Conservation (phyloP, 2,888 invertebrate genomes). For the Metopia argyrocephala region DNA sequence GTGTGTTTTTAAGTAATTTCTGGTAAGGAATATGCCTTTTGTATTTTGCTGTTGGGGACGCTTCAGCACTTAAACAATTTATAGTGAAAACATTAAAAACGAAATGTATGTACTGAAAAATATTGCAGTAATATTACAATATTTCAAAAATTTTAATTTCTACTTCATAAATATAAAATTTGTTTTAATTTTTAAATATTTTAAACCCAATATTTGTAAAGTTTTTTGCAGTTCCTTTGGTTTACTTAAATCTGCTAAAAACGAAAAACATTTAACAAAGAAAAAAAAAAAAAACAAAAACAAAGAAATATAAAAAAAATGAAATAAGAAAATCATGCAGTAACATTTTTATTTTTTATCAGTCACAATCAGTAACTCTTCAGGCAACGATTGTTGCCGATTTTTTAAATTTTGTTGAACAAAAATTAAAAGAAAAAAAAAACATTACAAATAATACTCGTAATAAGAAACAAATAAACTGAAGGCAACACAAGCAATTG, state of each 20-base stretch:
- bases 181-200: too few species aligned
- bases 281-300: neutral
- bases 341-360: slow-evolving; percentile 54
- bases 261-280: neutral
- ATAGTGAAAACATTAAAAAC: too few species aligned
- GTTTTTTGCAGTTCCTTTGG: too few species aligned
- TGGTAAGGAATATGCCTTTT: too few species aligned
- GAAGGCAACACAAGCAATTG: slow-evolving; percentile 43
- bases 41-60: too few species aligned
- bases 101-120: too few species aligned
- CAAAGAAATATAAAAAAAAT: neutral
- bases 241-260: neutral
- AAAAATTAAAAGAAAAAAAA: slow-evolving; percentile 35
- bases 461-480: slow-evolving; percentile 18
- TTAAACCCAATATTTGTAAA: too few species aligned
- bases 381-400: slow-evolving; percentile 56
- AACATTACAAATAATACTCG: slow-evolving; percentile 16
- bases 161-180: too few species aligned
- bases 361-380: slow-evolving; percentile 61
- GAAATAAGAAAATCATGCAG: slow-evolving; percentile 32
- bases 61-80: too few species aligned
- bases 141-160: too few species aligned
- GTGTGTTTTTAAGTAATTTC: too few species aligned
- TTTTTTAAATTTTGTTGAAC: slow-evolving; percentile 70
- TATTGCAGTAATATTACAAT: too few species aligned